Evolutionary conservation across 2,113 vertebrate genomes (phyloP).

Genomic region (Hippocampus barbouri): DNA sequence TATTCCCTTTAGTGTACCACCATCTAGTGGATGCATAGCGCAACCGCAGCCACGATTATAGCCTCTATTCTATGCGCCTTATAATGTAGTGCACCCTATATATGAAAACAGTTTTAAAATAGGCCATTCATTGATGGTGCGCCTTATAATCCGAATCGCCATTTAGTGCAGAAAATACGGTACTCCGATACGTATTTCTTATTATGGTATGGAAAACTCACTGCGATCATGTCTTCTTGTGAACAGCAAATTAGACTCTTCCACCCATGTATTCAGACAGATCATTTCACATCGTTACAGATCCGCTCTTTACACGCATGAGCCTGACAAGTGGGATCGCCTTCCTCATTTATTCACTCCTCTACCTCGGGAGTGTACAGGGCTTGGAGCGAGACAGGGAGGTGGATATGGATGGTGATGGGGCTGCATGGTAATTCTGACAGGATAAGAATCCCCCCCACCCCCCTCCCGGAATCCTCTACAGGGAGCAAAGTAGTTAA

Average conservation of each 20-base stretch:
- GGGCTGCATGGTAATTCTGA: slow-evolving; percentile 42
- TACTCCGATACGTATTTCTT: not conserved
- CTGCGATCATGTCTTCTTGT: not conserved
- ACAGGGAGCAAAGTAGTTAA: slow-evolving; percentile 33
- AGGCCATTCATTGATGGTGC: too few species aligned
- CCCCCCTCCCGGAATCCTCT: slow-evolving; percentile 26
- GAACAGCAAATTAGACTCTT: not conserved
- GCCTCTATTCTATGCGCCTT: too few species aligned
- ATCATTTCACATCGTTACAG: slow-evolving; percentile 2
- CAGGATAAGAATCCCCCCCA: slow-evolving; percentile 40
- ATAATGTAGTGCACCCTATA: too few species aligned
- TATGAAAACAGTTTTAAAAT: too few species aligned
- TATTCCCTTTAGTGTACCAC: too few species aligned
- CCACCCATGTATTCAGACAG: not conserved
- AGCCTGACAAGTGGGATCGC: slow-evolving; percentile 25
- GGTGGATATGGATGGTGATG: slow-evolving; percentile 15
- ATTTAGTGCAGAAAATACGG: too few species aligned
- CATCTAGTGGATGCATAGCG: too few species aligned
- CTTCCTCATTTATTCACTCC: slow-evolving; percentile 44
- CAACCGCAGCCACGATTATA: too few species aligned
- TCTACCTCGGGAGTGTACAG: slow-evolving; percentile 20
- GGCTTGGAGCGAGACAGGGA: slow-evolving; percentile 22
- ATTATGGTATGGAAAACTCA: not conserved
- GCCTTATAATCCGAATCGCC: too few species aligned
- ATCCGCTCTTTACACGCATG: slow-evolving; percentile 25